phyloP scores from a whole-genome alignment of 2,113 vertebrate genomes.

The Urocitellus parryii region DNA sequence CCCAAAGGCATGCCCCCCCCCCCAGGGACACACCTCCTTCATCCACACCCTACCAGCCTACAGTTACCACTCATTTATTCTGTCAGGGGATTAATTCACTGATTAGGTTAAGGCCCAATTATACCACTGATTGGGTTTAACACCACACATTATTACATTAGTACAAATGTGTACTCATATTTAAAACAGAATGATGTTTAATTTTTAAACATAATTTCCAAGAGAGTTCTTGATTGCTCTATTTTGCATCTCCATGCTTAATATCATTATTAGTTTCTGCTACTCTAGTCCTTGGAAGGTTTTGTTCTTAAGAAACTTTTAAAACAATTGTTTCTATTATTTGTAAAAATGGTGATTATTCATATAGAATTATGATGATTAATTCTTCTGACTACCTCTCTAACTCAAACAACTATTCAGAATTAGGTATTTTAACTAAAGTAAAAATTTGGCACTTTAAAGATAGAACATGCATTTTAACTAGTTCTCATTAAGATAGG shows the following conservation, averaged over 20 bases:
- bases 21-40: too few relatives aligned
- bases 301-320: neutral
- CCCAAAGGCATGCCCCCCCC: too few relatives aligned
- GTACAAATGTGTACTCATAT: neutral
- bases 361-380: constrained; percentile 10
- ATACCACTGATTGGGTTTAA: neutral
- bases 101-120: too few relatives aligned
- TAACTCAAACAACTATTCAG: constrained; percentile 27
- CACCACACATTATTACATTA: neutral
- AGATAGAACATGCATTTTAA: neutral
- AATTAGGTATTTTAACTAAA: constrained; percentile 46
- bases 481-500: neutral
- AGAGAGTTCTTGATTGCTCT: neutral
- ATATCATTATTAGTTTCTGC: neutral
- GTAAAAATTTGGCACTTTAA: neutral
- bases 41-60: too few relatives aligned
- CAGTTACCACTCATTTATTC: too few relatives aligned
- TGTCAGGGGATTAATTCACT: too few relatives aligned
- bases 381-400: too few relatives aligned
- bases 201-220: neutral
- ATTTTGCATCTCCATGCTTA: neutral
- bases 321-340: neutral
- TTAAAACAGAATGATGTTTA: neutral
- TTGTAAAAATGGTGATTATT: neutral
- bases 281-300: neutral